Evolutionary conservation across 1,140 invertebrate genomes (phyloP).

Genomic region (Bombus fervidus): DNA sequence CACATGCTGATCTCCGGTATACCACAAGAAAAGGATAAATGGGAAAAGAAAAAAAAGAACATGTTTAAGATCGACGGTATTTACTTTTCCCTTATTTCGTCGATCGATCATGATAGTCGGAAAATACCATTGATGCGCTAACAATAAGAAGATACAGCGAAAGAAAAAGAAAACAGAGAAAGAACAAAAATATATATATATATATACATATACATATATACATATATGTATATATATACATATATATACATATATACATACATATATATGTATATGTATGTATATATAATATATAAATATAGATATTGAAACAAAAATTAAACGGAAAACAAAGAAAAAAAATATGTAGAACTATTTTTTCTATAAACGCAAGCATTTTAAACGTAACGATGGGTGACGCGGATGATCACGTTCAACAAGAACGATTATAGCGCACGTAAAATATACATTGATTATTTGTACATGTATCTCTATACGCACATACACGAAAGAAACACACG

Average conservation of each 20-base stretch:
- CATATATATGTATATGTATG: neutral
- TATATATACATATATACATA: neutral
- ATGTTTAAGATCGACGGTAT: constrained; percentile 12
- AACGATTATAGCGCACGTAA: constrained; percentile 56
- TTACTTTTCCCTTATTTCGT: neutral
- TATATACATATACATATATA: neutral
- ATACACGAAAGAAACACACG: constrained; percentile 53
- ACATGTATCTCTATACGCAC: constrained; percentile 53
- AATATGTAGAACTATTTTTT: constrained; percentile 14
- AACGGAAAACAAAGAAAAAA: constrained; percentile 9
- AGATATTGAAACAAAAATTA: constrained; percentile 30
- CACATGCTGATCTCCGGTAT: constrained; percentile 63
- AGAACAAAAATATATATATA: neutral
- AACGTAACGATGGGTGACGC: constrained; percentile 46
- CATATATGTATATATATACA: neutral
- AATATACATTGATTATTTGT: constrained; percentile 55
- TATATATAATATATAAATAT: neutral
- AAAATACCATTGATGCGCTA: constrained; percentile 5
- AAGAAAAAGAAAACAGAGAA: constrained; percentile 37
- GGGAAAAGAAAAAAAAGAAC: constrained; percentile 35
- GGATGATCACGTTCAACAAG: constrained; percentile 29
- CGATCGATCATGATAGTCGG: neutral
- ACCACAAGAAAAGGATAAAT: constrained; percentile 44
- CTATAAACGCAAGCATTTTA: constrained; percentile 28
- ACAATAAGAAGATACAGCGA: neutral